Evolutionary conservation across 2,797 vertebrate species (phyloP), one percentile per base, ranked within the genome.

Genomic region (Parotocinclus haroldoi): DNA sequence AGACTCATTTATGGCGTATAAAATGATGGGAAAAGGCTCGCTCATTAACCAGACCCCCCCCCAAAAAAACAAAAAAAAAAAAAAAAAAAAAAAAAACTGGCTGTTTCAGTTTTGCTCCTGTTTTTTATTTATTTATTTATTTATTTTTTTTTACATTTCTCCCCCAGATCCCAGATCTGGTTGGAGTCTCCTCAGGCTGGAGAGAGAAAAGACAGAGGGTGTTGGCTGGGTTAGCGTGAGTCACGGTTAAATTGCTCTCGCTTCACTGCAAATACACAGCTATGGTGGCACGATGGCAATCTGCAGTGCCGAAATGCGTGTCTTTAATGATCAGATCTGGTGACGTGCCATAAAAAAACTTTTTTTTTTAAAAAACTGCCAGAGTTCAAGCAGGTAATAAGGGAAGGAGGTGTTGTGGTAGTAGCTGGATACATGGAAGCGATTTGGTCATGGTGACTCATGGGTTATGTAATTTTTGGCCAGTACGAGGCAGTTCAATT

Each of bases 231-330:
- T 48, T 14, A 49, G 52, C 14, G 39, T 58, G 63, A 52, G 58
- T 76, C 62, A 70, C 58, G 50, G 50, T 55, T 66, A 17, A 56
- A 36, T 58, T 14, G 49, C 49, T 27, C 27, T 27, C 27, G 27
- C 27, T 27, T 27, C 45, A 69, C 40, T 58, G 74, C 39, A 57
- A 58, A 51, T 13, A 62, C 14, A 17, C 3, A 38, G 52, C 52
- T 38, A 44, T 27, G 27, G 27, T 27, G 27, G 27, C 27, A 27
- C 5, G 27, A 27, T 27, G 27, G 27, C 27, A 27, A 27, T 5
- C 27, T 27, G 27, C 27, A 27, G 5, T 39, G n/a, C 49, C 7
- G 37, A 42, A 57, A 73, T 27, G 59, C 53, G 39, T 46, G 46
- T 52, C 27, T 27, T 27, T 27, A 58, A 53, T 13, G 16, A 69